phyloP scores from a whole-genome alignment of 1,140 invertebrate species.

The Elysia chlorotica region DNA sequence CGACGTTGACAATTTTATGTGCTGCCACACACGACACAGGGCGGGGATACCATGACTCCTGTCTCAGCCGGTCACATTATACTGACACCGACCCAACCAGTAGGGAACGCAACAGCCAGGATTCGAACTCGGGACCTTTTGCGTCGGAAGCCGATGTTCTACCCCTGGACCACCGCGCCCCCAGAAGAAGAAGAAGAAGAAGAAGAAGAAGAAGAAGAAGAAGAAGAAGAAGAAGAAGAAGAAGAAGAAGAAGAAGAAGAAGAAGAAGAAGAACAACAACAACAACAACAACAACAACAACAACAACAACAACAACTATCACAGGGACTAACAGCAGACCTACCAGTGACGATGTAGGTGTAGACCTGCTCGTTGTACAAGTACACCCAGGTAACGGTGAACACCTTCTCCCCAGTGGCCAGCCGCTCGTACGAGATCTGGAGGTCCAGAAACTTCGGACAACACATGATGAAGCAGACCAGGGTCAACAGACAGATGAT shows the following conservation, averaged over 20 bases:
- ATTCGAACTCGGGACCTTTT: no score
- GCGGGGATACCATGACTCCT: not conserved
- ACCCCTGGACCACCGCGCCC: not conserved
- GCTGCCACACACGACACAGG: not conserved
- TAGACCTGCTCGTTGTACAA: not conserved
- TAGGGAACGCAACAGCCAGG: not conserved
- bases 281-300: not conserved
- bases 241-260: not conserved
- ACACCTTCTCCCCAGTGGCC: not conserved
- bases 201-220: not conserved
- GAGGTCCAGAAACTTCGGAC: slow-evolving; percentile 35
- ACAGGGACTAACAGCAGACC: not conserved
- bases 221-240: not conserved
- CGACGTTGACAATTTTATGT: no score
- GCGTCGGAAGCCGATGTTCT: no score
- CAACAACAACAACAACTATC: not conserved
- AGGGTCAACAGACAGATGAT: slow-evolving; percentile 70
- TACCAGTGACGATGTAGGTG: slow-evolving; percentile 16
- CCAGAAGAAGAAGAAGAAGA: not conserved
- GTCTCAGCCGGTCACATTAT: not conserved
- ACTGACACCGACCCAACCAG: not conserved
- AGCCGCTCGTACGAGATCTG: not conserved
- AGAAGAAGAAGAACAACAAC: not conserved
- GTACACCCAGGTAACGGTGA: not conserved
- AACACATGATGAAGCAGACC: slow-evolving; percentile 68